Evolutionary conservation across 2,888 invertebrate species (phyloP).

Genomic region (Yponomeuta plumbellus): DNA sequence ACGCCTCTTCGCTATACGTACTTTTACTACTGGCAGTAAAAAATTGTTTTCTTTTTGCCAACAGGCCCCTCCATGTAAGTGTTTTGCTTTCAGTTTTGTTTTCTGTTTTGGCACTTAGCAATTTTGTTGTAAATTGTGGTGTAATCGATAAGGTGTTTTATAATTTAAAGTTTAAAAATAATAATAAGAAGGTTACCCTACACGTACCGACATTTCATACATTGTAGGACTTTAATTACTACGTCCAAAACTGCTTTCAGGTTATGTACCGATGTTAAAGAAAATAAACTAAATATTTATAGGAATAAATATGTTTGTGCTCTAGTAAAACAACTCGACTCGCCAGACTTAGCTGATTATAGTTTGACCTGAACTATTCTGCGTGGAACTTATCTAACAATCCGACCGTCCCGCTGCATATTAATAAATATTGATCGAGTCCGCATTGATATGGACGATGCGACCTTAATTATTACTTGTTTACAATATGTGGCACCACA

Average conservation of each 20-base stretch:
- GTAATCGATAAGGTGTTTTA: background rate
- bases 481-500: constrained; percentile 39
- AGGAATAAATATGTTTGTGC: too few species aligned
- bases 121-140: background rate
- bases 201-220: too few species aligned
- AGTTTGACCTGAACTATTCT: background rate
- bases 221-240: too few species aligned
- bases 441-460: constrained; percentile 45
- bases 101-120: background rate
- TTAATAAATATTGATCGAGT: constrained; percentile 53
- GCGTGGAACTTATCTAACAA: constrained; percentile 31
- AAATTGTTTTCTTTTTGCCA: background rate
- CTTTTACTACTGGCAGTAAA: background rate
- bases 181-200: too few species aligned
- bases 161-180: background rate
- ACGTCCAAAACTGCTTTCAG: too few species aligned
- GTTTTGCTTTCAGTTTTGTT: background rate
- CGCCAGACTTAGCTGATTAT: background rate
- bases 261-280: too few species aligned
- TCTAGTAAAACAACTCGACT: background rate
- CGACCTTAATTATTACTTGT: constrained; percentile 60
- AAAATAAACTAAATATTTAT: too few species aligned
- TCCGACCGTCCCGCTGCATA: constrained; percentile 28
- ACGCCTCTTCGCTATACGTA: background rate
- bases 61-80: background rate